Evolutionary conservation across 1,140 invertebrate genomes (phyloP), one percentile per base, ranked within the genome.

Genomic region (Xylocopa sonorina): DNA sequence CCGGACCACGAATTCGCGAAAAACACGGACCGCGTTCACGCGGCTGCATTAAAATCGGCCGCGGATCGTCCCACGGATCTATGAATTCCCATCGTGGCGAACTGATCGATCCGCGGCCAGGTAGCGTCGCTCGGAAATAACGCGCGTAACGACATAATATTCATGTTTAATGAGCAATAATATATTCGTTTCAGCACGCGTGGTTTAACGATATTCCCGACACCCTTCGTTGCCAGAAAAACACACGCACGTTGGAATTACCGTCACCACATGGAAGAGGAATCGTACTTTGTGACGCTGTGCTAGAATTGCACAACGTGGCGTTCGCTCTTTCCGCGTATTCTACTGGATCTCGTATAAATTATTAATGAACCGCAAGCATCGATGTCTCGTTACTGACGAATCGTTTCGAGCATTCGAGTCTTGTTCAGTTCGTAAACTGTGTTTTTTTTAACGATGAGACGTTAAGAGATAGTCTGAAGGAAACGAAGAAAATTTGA

Each of bases 1-100:
- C 43, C 24, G 38, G 21, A 51, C 55, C 67, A 43, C 55, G 34
- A 71, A 60, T 71, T 48, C 32, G 34, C 24, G 66, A 62, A 62
- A 71, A 71, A 71, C 41, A 69, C 18, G 41, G 29, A 58, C n/a
- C 53, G 29, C 27, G 9, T 7, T 12, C 4, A 27, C n/a, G 41
- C 24, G 18, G 18, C 12, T 10, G 50, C 2, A 38, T 69, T 57
- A 55, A 77, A 66, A 53, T 32, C 60, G 14, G n/a, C n/a, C 38
- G 50, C 16, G 38, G 10, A 55, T 27, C 50, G n/a, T 75, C 48
- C 48, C 6, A 48, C 46, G 12, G 63, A 38, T 63, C 58, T 34
- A 24, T 32, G 34, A 48, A 68, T 69, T 50, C 21, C 18, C 12
- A 3, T n/a, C 7, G 58, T 27, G 16, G 29, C 7, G 34, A 76